These are phyloP conservation scores for Pilophorus perplexus DNA, from an alignment of 2,888 invertebrate genomes.

Conservation along the genomic window DNA sequence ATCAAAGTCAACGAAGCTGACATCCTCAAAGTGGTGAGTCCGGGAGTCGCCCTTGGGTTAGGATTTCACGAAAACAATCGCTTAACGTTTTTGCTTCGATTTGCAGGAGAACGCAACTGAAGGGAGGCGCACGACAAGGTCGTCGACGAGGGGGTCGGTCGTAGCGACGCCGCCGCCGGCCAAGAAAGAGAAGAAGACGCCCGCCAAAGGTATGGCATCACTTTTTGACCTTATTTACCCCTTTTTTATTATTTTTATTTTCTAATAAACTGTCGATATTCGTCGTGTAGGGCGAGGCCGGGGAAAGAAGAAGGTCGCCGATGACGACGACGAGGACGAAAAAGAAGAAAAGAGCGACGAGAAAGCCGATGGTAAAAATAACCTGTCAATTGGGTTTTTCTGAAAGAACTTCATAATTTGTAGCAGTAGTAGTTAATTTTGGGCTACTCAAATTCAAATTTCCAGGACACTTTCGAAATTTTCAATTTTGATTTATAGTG, in stretches of 20 bases:
- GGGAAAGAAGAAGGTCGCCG: constrained; percentile 45
- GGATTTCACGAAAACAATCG: too few relatives aligned
- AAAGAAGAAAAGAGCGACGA: constrained; percentile 44
- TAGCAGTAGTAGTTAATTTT: too few relatives aligned
- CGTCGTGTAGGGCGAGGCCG: constrained; percentile 44
- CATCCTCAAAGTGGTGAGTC: constrained; percentile 12
- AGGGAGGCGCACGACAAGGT: constrained; percentile 47
- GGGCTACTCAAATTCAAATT: too few relatives aligned
- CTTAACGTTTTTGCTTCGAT: too few relatives aligned
- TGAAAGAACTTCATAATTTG: too few relatives aligned
- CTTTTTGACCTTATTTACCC: too few relatives aligned
- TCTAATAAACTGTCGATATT: too few relatives aligned
- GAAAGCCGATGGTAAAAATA: constrained; percentile 43
- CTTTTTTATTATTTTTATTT: too few relatives aligned
- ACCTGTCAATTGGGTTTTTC: too few relatives aligned
- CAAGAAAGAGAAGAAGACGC: constrained; percentile 46
- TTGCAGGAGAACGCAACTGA: constrained; percentile 46
- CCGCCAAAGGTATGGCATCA: constrained; percentile 47
- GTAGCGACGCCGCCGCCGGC: constrained; percentile 46
- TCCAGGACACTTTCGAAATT: too few relatives aligned
- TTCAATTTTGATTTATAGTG: too few relatives aligned
- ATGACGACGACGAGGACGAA: constrained; percentile 44
- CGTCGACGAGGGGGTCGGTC: constrained; percentile 46
- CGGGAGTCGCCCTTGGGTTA: too few relatives aligned
- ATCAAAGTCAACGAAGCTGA: constrained; percentile 47